phyloP scores from a whole-genome alignment of 2,888 invertebrate genomes.

The Xestia xanthographa region DNA sequence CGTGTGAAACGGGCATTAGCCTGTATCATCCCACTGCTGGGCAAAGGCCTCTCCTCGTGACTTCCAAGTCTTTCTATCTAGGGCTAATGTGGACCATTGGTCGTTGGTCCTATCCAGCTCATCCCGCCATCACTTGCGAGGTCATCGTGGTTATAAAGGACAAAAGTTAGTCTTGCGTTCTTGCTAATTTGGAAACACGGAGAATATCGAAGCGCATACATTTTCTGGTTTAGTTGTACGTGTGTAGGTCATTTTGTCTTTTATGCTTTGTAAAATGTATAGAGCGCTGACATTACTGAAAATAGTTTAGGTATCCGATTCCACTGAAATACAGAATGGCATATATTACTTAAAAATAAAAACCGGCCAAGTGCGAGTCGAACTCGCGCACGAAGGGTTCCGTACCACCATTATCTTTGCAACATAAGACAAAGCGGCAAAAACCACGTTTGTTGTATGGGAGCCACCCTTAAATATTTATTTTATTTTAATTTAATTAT shows the following conservation, averaged over 20 bases:
- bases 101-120: not conserved
- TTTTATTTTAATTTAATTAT: too few relatives aligned
- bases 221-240: not conserved
- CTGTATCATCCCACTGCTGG: not conserved
- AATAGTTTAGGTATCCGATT: not conserved
- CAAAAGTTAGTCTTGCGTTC: not conserved
- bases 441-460: too few relatives aligned
- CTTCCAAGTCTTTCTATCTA: not conserved
- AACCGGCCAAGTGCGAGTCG: too few relatives aligned
- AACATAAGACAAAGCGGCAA: too few relatives aligned
- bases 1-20: too few relatives aligned
- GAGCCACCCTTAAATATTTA: too few relatives aligned
- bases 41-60: not conserved
- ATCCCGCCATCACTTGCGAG: not conserved
- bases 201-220: not conserved
- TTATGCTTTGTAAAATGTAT: not conserved
- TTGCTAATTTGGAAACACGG: not conserved
- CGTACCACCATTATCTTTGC: too few relatives aligned
- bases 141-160: not conserved
- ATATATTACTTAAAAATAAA: conserved; percentile 15
- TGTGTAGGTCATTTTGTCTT: not conserved
- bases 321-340: not conserved
- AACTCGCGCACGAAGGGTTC: too few relatives aligned
- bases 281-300: not conserved
- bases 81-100: not conserved